Percentiles rank a stretch among this genome's conserved stretches.
Evolutionary conservation across 2,797 vertebrate genomes (phyloP).

Genomic region (Alcedo atthis): DNA sequence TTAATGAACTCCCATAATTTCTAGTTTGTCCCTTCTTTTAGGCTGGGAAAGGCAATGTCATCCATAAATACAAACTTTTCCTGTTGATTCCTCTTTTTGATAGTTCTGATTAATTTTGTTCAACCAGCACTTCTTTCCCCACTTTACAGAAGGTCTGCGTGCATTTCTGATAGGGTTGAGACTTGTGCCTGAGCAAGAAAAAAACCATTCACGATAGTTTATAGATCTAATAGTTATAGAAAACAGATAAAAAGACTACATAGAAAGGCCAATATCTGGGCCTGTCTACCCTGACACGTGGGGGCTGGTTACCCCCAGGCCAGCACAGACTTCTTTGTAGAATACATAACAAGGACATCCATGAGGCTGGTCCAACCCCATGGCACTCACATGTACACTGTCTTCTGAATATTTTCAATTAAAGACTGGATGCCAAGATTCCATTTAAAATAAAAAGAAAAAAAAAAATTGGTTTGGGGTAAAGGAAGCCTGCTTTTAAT

Average conservation of each 20-base stretch:
- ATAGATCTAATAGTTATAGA: neutral
- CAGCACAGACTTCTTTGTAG: neutral
- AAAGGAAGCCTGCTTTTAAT: neutral
- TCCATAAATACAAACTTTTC: neutral
- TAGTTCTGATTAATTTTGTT: neutral
- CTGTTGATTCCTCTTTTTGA: neutral
- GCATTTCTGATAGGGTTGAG: neutral
- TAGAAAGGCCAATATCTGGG: neutral
- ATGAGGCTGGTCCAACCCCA: fast-evolving
- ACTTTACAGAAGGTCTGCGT: neutral
- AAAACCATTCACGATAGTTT: neutral
- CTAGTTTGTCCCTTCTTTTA: neutral
- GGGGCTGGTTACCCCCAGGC: neutral
- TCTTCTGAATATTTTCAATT: neutral
- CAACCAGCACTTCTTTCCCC: neutral
- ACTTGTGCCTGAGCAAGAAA: neutral
- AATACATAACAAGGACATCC: neutral
- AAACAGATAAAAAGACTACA: neutral
- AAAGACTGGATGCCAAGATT: neutral
- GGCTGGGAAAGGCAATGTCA: neutral
- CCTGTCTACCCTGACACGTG: fast-evolving
- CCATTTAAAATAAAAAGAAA: neutral
- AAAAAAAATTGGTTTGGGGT: fast-evolving
- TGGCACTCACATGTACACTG: neutral
- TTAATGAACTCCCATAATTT: neutral